Conservation (phyloP, 2,888 invertebrate species). For the Lasius platythorax region DNA sequence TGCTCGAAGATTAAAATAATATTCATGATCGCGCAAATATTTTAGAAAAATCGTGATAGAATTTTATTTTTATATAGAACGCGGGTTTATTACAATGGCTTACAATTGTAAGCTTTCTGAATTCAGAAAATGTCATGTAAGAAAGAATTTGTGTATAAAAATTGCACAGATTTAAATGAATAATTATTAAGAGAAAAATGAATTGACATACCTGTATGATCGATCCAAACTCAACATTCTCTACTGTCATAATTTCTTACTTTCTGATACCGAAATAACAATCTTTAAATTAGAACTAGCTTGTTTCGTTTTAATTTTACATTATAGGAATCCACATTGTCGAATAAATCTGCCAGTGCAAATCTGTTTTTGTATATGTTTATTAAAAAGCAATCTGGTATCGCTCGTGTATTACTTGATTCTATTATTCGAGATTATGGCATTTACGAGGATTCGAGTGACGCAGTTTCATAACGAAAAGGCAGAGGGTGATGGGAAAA, state of each 20-base stretch:
- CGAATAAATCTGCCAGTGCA: not conserved
- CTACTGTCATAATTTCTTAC: not conserved
- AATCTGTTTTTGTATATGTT: not conserved
- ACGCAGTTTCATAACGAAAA: conserved; percentile 44
- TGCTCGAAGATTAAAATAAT: not conserved
- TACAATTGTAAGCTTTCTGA: not conserved
- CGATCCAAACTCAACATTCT: not conserved
- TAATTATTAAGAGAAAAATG: not conserved
- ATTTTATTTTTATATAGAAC: not conserved
- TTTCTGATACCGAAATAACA: not conserved
- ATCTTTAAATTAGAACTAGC: not conserved
- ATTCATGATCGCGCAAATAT: not conserved
- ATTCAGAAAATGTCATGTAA: not conserved
- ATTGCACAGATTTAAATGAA: not conserved
- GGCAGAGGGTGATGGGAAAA: conserved; percentile 21
- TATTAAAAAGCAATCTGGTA: conserved; percentile 12
- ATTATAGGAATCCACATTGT: not conserved
- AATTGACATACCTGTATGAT: not conserved
- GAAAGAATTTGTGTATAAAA: not conserved
- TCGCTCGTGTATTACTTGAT: conserved; percentile 27
- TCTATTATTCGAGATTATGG: conserved; percentile 29
- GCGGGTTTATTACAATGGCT: not conserved
- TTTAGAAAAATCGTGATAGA: not conserved
- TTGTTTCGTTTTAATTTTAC: not conserved
- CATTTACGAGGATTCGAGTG: conserved; percentile 36